phyloP scores from a whole-genome alignment of 2,888 invertebrate genomes.

The Hirudinaria manillensis region DNA sequence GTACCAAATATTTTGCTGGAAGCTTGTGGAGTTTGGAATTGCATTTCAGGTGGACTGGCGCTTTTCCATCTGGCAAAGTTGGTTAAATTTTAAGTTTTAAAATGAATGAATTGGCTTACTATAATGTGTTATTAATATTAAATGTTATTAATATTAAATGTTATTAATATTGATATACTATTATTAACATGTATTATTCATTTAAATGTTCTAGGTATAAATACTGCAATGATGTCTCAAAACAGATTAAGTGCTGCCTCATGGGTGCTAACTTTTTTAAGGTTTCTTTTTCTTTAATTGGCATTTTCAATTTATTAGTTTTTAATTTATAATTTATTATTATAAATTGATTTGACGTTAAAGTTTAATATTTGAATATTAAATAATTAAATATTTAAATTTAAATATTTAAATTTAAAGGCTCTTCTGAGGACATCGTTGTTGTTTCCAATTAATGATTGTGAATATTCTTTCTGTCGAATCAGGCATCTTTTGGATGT shows the following conservation, averaged over 20 bases:
- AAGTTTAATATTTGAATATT: background rate
- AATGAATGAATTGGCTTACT: background rate
- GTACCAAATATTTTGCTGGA: background rate
- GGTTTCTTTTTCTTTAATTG: background rate
- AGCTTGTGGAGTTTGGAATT: background rate
- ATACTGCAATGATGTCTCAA: too few species aligned
- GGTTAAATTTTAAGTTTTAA: background rate
- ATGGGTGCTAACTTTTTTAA: background rate
- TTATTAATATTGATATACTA: too few species aligned
- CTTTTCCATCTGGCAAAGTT: background rate
- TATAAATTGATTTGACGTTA: too few species aligned
- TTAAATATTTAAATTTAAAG: background rate
- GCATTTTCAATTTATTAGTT: background rate
- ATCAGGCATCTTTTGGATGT: background rate
- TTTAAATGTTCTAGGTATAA: too few species aligned
- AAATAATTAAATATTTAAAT: background rate
- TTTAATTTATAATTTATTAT: background rate
- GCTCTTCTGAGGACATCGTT: background rate
- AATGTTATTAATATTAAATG: too few species aligned
- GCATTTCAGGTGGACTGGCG: background rate
- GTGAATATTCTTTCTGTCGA: background rate
- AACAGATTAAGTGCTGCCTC: background rate
- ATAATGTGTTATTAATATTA: too few species aligned
- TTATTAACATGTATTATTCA: too few species aligned
- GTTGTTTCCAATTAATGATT: background rate